Conservation (phyloP, 2,113 vertebrate species). For the Formicarius rufipectus region DNA sequence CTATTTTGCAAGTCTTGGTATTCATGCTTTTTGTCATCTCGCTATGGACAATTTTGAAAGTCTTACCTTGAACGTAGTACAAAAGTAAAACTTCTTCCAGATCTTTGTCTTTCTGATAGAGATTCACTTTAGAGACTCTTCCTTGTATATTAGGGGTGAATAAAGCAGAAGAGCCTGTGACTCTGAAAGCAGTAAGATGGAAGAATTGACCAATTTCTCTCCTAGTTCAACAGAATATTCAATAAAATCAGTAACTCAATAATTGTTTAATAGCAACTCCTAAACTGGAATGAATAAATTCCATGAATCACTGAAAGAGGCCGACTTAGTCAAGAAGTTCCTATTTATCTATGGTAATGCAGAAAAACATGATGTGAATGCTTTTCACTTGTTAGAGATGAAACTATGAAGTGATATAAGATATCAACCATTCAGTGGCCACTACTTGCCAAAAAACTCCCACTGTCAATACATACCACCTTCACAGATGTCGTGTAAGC, state of each 20-base stretch:
- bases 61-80: not conserved
- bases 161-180: not conserved
- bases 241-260: not conserved
- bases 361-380: not conserved
- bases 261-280: not conserved
- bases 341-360: not conserved
- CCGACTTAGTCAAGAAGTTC: not conserved
- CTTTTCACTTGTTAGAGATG: not conserved
- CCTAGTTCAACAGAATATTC: not conserved
- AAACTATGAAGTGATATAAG: not conserved
- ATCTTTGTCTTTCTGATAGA: not conserved
- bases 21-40: not conserved
- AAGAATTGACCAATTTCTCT: not conserved
- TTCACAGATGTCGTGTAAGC: not conserved
- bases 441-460: not conserved
- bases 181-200: slow-evolving; percentile 1
- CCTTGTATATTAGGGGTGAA: not conserved
- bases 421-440: not conserved
- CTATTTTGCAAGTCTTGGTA: not conserved
- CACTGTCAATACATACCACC: fast-evolving
- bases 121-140: slow-evolving; percentile 6
- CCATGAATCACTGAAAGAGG: not conserved
- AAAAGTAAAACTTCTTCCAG: not conserved
- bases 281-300: not conserved
- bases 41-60: not conserved